Conservation (phyloP, 2,113 vertebrate genomes). For the Tragelaphus imberbis region DNA sequence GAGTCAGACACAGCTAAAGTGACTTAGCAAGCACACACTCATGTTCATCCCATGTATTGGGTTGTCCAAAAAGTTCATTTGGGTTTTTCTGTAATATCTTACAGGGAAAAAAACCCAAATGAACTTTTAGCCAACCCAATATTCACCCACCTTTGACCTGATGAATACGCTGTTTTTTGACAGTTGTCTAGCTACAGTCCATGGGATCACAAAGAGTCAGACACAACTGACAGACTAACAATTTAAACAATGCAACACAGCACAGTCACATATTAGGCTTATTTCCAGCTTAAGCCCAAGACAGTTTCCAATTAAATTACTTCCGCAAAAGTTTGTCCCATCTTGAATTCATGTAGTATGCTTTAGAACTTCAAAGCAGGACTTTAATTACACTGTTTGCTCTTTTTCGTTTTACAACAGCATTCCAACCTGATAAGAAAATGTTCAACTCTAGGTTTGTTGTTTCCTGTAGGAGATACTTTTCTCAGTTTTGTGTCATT, state of each 20-base stretch:
- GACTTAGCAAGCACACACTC: not conserved
- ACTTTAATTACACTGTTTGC: slow-evolving; percentile 8
- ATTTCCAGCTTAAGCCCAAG: not conserved
- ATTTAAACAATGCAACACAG: not conserved
- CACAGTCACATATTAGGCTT: not conserved
- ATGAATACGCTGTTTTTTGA: not conserved
- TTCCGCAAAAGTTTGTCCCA: not conserved
- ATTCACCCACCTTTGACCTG: not conserved
- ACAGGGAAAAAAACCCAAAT: not conserved
- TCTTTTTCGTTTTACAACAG: slow-evolving; percentile 28
- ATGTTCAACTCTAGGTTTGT: not conserved
- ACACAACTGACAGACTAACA: not conserved
- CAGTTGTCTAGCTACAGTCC: not conserved
- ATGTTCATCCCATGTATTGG: not conserved
- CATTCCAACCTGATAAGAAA: slow-evolving; percentile 26
- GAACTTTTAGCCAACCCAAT: not conserved
- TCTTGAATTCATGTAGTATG: not conserved
- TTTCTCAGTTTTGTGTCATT: not conserved
- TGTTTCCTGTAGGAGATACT: not conserved
- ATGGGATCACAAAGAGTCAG: not conserved
- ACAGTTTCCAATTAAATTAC: not conserved
- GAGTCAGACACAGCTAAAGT: not conserved
- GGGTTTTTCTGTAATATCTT: not conserved
- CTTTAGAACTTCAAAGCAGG: not conserved
- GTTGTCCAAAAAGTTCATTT: not conserved